Conservation (phyloP, 2,797 vertebrate genomes). For the Scolopax bukidnonensis region DNA sequence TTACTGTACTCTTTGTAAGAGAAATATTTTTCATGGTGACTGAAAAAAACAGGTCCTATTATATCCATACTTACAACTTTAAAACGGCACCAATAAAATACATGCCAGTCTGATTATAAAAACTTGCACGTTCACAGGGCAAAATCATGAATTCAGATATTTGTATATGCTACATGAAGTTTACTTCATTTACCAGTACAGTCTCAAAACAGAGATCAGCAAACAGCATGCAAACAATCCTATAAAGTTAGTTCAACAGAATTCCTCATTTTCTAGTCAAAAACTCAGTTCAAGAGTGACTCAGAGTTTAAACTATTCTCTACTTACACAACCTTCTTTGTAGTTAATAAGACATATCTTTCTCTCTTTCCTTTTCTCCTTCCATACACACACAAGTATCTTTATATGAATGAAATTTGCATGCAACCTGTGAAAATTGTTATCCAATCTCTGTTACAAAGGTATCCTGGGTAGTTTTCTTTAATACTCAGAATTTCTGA, state of each 20-base stretch:
- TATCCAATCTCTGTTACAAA: not conserved
- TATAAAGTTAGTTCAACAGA: not conserved
- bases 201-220: not conserved
- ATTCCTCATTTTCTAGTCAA: not conserved
- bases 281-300: not conserved
- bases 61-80: not conserved
- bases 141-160: not conserved
- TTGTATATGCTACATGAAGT: not conserved
- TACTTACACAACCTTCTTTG: not conserved
- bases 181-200: not conserved
- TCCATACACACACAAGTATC: not conserved
- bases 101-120: not conserved
- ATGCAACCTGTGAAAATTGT: not conserved
- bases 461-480: not conserved
- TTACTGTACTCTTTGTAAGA: not conserved
- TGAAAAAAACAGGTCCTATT: not conserved
- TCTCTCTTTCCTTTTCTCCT: not conserved
- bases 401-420: not conserved
- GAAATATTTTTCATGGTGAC: not conserved
- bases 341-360: not conserved
- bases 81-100: not conserved
- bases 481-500: not conserved
- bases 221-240: not conserved
- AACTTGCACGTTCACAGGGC: not conserved
- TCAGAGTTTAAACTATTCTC: not conserved